These are phyloP conservation scores for Saturnia japonica DNA, from an alignment of 2,888 invertebrate genomes.

Conservation along the genomic window DNA sequence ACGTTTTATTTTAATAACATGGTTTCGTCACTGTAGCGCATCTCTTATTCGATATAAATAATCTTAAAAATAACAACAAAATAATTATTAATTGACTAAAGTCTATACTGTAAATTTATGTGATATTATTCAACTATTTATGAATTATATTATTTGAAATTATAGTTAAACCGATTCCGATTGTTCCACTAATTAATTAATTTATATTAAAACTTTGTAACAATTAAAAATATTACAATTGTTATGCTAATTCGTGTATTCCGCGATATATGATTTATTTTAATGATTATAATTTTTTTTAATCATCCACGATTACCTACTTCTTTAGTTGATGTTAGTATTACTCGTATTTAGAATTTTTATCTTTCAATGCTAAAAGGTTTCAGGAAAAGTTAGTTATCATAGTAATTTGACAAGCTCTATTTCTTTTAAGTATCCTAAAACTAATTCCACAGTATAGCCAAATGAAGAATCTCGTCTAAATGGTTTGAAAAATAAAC, in stretches of 20 bases:
- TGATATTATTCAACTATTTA: background rate
- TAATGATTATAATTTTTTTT: background rate
- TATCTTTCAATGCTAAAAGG: background rate
- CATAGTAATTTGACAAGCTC: background rate
- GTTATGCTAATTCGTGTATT: background rate
- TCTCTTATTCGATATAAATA: background rate
- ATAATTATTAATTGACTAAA: background rate
- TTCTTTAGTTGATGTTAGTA: background rate
- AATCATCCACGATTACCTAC: no score
- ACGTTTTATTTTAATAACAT: constrained; percentile 1
- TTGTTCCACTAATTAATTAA: background rate
- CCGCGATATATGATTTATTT: background rate
- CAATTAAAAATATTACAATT: background rate
- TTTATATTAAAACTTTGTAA: background rate
- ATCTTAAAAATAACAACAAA: background rate
- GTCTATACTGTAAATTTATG: background rate
- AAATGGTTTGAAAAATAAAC: background rate
- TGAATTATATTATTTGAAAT: background rate
- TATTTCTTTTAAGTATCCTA: background rate
- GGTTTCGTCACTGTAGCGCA: background rate
- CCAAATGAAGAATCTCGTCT: background rate
- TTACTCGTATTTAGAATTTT: background rate
- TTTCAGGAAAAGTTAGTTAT: background rate
- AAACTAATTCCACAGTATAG: background rate
- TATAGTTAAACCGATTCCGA: background rate